These are phyloP conservation scores for Phytoseiulus persimilis DNA, from an alignment of 2,888 invertebrate genomes.

Conservation along the genomic window DNA sequence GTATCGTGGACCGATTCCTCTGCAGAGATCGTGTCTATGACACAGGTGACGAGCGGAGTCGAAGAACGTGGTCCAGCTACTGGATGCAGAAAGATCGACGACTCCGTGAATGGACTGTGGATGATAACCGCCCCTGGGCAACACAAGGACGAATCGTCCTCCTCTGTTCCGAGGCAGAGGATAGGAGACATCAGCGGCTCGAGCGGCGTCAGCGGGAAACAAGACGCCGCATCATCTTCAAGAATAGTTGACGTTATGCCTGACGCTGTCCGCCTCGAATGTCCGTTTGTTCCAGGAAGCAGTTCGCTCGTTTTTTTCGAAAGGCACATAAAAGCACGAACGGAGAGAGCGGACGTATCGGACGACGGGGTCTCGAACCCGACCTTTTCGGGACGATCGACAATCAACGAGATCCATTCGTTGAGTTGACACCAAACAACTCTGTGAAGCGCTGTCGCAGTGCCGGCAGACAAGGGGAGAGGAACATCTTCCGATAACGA, in stretches of 20 bases:
- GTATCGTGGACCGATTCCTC: too few species aligned
- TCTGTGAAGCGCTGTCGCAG: not conserved
- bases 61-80: too few species aligned
- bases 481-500: too few species aligned
- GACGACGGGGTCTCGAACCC: not conserved
- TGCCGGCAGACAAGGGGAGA: not conserved
- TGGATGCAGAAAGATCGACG: too few species aligned
- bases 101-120: too few species aligned
- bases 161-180: too few species aligned
- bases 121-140: too few species aligned
- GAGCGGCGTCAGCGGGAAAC: not conserved
- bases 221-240: not conserved
- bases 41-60: too few species aligned
- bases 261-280: not conserved
- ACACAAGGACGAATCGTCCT: too few species aligned
- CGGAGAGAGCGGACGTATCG: not conserved
- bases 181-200: not conserved
- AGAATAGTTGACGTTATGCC: not conserved
- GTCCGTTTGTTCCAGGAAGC: not conserved
- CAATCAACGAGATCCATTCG: constrained; percentile 17
- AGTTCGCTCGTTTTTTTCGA: not conserved
- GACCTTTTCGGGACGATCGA: not conserved
- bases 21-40: too few species aligned
- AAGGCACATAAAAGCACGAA: not conserved
- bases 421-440: not conserved